Percentiles rank a stretch among this genome's conserved stretches.
Conservation (phyloP, 2,888 invertebrate species). For the Tigriopus californicus region DNA sequence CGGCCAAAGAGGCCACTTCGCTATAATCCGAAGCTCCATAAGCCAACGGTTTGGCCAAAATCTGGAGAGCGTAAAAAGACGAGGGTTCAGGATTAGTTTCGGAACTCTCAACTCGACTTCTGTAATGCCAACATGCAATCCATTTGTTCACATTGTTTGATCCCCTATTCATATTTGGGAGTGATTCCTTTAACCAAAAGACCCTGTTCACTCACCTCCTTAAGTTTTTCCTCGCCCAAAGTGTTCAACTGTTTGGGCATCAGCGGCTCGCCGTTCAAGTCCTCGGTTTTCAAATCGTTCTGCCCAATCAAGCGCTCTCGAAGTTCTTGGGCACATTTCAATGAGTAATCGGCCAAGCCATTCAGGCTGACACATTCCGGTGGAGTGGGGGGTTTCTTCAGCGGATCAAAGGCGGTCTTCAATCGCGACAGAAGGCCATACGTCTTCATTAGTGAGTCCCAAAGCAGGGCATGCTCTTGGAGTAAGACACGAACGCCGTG, state of each 20-base stretch:
- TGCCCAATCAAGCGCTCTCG: not conserved
- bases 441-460: not conserved
- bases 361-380: not conserved
- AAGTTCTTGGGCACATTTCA: not conserved
- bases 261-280: not conserved
- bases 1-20: not conserved
- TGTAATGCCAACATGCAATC: too few relatives aligned
- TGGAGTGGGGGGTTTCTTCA: not conserved
- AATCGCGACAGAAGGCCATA: not conserved
- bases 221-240: slow-evolving; percentile 1
- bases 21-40: not conserved
- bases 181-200: too few relatives aligned
- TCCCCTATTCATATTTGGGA: too few relatives aligned
- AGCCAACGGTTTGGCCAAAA: not conserved
- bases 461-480: not conserved
- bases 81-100: too few relatives aligned
- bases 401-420: slow-evolving; percentile 8
- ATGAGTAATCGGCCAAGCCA: not conserved
- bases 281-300: not conserved
- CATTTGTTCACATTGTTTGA: too few relatives aligned
- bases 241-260: not conserved
- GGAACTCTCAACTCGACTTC: not conserved
- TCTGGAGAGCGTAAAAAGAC: not conserved
- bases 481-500: not conserved
- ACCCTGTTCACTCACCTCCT: too few relatives aligned